Base-by-base conservation (phyloP, 2,888 invertebrate genomes). In the Hemaris fuciformis region DNA sequence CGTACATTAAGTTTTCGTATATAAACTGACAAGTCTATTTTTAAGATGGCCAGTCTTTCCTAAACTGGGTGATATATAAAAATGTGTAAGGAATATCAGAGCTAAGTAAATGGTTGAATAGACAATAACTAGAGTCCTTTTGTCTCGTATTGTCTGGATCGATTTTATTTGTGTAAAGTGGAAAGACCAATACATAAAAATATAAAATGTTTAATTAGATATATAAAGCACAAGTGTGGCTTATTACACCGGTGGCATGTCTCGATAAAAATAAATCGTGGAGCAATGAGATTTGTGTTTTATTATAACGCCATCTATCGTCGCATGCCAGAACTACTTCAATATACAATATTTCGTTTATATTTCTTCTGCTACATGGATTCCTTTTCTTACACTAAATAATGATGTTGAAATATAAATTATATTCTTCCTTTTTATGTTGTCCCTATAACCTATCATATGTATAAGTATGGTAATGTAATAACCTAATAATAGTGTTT, bases 171-270 rank as follows among this genome's bases (percentile, higher is more conserved):
- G 53, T 34, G 38, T 38, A 38, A 38, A 38, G n/a, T 13, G 38
- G 10, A n/a, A 38, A 38, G n/a, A 38, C n/a, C n/a, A 38, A 38
- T 38, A 38, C n/a, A 38, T n/a, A 4, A 10, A 38, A n/a, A 13
- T 38, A 38, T 38, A 38, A n/a, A 38, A 38, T 38, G 38, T 38
- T 38, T n/a, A 38, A n/a, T 38, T n/a, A 13, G 13, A 38, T 38
- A 38, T 38, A 1, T 41, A 46, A 20, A 58, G 48, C 48, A 62
- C 62, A 22, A 38, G 62, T 23, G 58, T 59, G 59, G 53, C 46
- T 42, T 46, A 23, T 31, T 23, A 46, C 34, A 48, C 64, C 2
- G 42, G 61, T 6, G 62, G 46, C 2, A 62, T 22, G 22, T 45
- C 31, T 20, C 42, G 18, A 43, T 27, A 31, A n/a, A 31, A 31